phyloP scores from a whole-genome alignment of 2,113 vertebrate genomes.

The Pelobates fuscus region DNA sequence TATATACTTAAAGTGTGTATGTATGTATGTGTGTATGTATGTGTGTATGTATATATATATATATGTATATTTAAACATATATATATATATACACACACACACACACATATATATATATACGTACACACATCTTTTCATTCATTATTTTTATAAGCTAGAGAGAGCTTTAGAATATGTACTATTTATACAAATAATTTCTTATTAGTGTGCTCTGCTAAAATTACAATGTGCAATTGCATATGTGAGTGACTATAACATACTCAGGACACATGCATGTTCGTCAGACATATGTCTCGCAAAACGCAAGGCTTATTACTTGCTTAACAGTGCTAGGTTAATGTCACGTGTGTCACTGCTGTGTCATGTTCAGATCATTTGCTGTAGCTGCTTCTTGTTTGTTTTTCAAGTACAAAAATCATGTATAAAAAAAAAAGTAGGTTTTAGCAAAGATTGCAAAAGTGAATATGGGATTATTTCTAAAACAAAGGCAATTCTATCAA shows the following conservation, averaged over 20 bases:
- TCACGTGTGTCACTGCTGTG: conserved; percentile 12
- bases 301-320: conserved; percentile 57
- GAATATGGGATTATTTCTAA: conserved; percentile 51
- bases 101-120: background rate
- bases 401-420: conserved; percentile 66
- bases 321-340: conserved; percentile 46
- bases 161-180: conserved; percentile 49
- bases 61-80: background rate
- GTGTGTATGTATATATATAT: conserved; percentile 34
- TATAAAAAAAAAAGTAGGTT: conserved; percentile 59
- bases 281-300: conserved; percentile 64
- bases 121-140: background rate
- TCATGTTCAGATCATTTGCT: conserved; percentile 51
- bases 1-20: conserved; percentile 65
- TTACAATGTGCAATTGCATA: conserved; percentile 79
- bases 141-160: background rate
- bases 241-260: conserved; percentile 63
- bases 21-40: conserved; percentile 28
- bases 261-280: conserved; percentile 63
- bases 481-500: conserved; percentile 38
- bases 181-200: conserved; percentile 77
- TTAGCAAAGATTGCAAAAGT: conserved; percentile 58
- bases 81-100: no score
- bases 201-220: conserved; percentile 81
- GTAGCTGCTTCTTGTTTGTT: conserved; percentile 64